Percentiles rank a stretch among this genome's conserved stretches.
These are phyloP conservation scores for Poecilia gillii DNA, from an alignment of 2,797 vertebrate species.

Conservation along the genomic window DNA sequence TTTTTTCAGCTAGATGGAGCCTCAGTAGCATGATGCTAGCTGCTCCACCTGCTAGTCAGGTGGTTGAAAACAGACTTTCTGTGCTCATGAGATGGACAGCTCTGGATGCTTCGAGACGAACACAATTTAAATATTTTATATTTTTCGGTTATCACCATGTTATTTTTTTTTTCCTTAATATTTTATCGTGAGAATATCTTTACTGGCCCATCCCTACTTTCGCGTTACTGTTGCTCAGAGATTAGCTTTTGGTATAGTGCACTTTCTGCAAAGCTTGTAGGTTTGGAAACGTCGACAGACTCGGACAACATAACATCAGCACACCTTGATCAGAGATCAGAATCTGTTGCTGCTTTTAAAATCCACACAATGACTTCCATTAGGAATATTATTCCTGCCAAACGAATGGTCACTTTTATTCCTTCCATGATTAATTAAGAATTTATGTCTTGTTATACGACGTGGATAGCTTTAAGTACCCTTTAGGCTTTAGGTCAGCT, in stretches of 20 bases:
- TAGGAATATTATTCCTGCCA: constrained; percentile 72
- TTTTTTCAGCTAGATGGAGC: not conserved
- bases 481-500: constrained; percentile 53
- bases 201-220: constrained; percentile 16
- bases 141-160: not conserved
- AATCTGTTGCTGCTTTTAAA: constrained; percentile 2
- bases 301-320: not conserved
- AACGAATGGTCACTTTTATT: constrained; percentile 73
- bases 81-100: not conserved
- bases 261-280: constrained; percentile 23
- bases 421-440: constrained; percentile 37
- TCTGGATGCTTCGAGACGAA: not conserved
- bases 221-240: constrained; percentile 62
- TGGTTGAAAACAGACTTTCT: not conserved
- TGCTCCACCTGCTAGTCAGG: not conserved
- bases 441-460: constrained; percentile 50
- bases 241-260: constrained; percentile 50
- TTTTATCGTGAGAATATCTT: not conserved
- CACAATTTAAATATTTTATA: not conserved
- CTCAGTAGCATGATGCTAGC: not conserved
- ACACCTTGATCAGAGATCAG: not conserved
- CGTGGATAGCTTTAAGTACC: constrained; percentile 64
- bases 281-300: constrained; percentile 34
- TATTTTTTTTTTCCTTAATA: not conserved
- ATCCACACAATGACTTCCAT: constrained; percentile 41